phyloP scores from a whole-genome alignment of 1,140 invertebrate genomes.

The Drosophila repleta region DNA sequence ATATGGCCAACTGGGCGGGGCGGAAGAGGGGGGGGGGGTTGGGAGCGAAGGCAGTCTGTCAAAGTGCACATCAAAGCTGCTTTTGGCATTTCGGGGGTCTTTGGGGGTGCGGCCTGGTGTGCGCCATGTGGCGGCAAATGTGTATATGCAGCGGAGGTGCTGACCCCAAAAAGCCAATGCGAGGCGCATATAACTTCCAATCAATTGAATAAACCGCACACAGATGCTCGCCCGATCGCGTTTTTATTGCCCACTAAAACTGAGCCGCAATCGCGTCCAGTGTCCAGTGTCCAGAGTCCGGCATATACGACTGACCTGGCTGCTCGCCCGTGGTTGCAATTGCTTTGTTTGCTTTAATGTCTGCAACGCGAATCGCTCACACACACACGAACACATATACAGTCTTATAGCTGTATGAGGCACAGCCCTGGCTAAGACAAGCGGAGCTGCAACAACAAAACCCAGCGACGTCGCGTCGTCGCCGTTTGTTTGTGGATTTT shows the following conservation, averaged over 20 bases:
- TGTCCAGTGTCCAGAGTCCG: no score
- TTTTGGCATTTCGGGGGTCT: slow-evolving; percentile 27
- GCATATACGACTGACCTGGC: slow-evolving; percentile 27
- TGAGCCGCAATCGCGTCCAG: slow-evolving; percentile 49
- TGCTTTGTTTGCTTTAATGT: slow-evolving; percentile 74
- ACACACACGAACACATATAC: neutral
- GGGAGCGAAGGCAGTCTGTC: slow-evolving; percentile 18
- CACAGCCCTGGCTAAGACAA: slow-evolving; percentile 7
- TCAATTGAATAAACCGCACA: slow-evolving; percentile 62
- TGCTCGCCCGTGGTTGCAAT: slow-evolving; percentile 53
- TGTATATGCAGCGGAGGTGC: slow-evolving; percentile 27
- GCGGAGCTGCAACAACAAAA: slow-evolving; percentile 51
- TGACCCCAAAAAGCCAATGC: slow-evolving; percentile 60
- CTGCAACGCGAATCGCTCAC: slow-evolving; percentile 50
- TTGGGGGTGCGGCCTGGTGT: slow-evolving; percentile 48
- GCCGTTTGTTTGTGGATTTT: slow-evolving; percentile 72
- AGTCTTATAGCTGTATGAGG: neutral
- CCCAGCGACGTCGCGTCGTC: slow-evolving; percentile 20
- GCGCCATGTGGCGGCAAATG: slow-evolving; percentile 60
- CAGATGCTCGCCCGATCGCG: slow-evolving; percentile 23
- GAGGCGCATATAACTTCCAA: slow-evolving; percentile 63
- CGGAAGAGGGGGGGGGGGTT: neutral
- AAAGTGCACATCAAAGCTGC: slow-evolving; percentile 67
- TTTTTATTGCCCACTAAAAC: slow-evolving; percentile 76
- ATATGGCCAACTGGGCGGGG: neutral